Evolutionary conservation across 2,113 vertebrate genomes (phyloP).

Genomic region (Carollia perspicillata): DNA sequence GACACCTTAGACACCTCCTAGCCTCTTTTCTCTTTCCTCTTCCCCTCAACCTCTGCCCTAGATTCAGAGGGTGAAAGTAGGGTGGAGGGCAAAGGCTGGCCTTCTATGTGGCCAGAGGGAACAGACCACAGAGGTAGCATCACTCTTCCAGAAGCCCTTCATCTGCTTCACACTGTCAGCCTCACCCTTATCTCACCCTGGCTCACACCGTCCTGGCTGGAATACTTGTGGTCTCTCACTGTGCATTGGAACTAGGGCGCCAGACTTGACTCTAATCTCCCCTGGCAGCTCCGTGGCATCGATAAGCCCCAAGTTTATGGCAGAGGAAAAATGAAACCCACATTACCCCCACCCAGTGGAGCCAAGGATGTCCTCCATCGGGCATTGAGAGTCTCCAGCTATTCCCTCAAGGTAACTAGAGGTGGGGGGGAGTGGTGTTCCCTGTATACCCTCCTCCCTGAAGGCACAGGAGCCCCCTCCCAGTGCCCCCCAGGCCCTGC

Average conservation of each 20-base stretch:
- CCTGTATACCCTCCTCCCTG: neutral
- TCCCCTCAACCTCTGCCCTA: neutral
- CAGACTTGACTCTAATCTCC: slow-evolving; percentile 51
- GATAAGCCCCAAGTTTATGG: slow-evolving; percentile 77
- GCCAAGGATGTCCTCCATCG: slow-evolving; percentile 12
- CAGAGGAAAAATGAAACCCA: slow-evolving; percentile 77
- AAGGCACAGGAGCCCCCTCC: neutral
- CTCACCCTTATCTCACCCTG: neutral
- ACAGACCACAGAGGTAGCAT: neutral
- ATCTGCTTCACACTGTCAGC: neutral
- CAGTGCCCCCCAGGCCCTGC: neutral
- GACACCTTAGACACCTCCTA: neutral
- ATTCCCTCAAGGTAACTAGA: neutral
- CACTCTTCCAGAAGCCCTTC: neutral
- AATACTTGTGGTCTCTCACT: slow-evolving; percentile 66
- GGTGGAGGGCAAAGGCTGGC: neutral
- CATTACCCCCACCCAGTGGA: slow-evolving; percentile 62
- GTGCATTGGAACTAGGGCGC: slow-evolving; percentile 29
- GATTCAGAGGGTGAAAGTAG: neutral
- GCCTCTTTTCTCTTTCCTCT: neutral
- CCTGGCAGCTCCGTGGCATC: slow-evolving; percentile 75
- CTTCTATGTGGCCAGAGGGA: neutral
- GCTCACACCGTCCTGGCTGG: neutral
- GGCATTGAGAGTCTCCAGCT: neutral
- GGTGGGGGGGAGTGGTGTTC: neutral